phyloP scores from a whole-genome alignment of 37 sponge, comb jelly and placozoan genomes.

The Chondrosia reniformis region DNA sequence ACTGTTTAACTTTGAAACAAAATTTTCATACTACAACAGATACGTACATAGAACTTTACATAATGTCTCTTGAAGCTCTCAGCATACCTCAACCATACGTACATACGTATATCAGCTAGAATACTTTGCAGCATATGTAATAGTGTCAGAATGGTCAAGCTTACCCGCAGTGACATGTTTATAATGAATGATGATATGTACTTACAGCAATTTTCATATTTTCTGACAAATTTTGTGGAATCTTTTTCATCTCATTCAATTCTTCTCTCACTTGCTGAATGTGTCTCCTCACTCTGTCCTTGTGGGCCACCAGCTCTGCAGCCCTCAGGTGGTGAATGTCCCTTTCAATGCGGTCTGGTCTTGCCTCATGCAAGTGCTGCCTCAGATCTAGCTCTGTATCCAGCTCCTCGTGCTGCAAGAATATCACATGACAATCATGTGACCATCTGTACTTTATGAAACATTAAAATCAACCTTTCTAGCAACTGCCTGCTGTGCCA shows the following conservation, averaged over 20 bases:
- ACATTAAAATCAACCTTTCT: constrained; percentile 27
- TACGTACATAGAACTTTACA: background rate
- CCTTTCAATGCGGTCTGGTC: constrained; percentile 47
- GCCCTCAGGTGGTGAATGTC: constrained; percentile 71
- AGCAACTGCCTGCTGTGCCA: constrained; percentile 7
- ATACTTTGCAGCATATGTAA: background rate
- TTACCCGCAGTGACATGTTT: background rate
- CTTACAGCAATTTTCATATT: constrained; percentile 3
- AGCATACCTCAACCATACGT: background rate
- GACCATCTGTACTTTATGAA: too few relatives aligned
- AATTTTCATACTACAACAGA: background rate
- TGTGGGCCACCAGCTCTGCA: constrained; percentile 58
- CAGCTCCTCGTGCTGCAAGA: constrained; percentile 54
- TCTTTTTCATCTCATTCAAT: constrained; percentile 11
- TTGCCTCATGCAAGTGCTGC: constrained; percentile 78
- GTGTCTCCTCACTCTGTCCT: constrained; percentile 44
- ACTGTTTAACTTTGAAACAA: background rate
- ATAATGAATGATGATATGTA: background rate
- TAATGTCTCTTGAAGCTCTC: too few relatives aligned
- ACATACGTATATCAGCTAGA: background rate
- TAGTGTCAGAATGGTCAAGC: too few relatives aligned
- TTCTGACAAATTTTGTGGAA: background rate
- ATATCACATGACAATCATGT: background rate
- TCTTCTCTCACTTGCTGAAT: constrained; percentile 14
- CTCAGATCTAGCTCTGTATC: constrained; percentile 76